A percentile compares a stretch with the other conserved stretches of the same genome.
These are phyloP conservation scores for Sitodiplosis mosellana DNA, from an alignment of 1,140 invertebrate genomes.

Conservation along the genomic window DNA sequence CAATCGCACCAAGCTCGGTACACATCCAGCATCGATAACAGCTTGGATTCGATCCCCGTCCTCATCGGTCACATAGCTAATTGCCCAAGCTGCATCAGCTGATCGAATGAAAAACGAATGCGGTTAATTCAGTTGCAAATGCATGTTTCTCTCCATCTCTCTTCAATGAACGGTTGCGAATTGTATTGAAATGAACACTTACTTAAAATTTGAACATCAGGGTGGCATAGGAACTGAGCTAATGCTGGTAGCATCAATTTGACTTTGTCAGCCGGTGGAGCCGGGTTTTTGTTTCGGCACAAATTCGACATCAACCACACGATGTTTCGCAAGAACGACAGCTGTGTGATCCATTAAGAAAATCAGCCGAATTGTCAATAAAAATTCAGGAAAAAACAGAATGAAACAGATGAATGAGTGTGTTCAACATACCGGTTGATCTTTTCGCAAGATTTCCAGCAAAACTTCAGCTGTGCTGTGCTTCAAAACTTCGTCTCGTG, in stretches of 20 bases:
- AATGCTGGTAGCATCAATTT: slow-evolving; percentile 66
- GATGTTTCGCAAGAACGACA: slow-evolving; percentile 35
- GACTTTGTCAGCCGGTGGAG: slow-evolving; percentile 57
- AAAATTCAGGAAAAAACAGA: neutral
- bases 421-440: slow-evolving; percentile 18
- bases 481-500: slow-evolving; percentile 56
- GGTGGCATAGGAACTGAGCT: slow-evolving; percentile 50
- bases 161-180: no score
- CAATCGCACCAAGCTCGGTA: slow-evolving; percentile 57
- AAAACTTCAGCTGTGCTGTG: slow-evolving; percentile 43
- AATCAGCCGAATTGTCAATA: no score
- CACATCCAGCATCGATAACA: slow-evolving; percentile 50
- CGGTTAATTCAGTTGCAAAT: no score
- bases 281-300: slow-evolving; percentile 80
- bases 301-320: slow-evolving; percentile 88
- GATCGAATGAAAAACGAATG: slow-evolving; percentile 7
- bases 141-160: neutral
- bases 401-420: neutral
- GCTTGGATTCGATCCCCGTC: slow-evolving; percentile 83
- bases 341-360: no score
- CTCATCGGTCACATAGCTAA: slow-evolving; percentile 91
- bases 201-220: slow-evolving; percentile 58
- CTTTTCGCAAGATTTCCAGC: slow-evolving; percentile 42
- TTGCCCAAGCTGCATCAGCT: slow-evolving; percentile 91
- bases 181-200: slow-evolving; percentile 10